Percentiles rank a stretch among this genome's conserved stretches.
phyloP scores from a whole-genome alignment of 92 coral and sea anemone species.

The Zoanthus solanderi region DNA sequence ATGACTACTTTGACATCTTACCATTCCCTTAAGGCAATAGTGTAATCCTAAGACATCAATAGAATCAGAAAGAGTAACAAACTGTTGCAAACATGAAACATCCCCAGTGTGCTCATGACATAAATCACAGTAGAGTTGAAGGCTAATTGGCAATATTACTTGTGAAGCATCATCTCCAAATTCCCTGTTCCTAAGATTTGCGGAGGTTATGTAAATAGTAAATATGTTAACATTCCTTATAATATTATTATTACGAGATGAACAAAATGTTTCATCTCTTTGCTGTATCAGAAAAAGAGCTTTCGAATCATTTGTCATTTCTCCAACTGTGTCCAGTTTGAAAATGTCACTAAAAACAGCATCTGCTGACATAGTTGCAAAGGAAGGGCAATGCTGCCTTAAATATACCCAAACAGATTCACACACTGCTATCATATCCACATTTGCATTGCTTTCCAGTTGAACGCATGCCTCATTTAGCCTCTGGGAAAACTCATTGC shows the following conservation, averaged over 20 bases:
- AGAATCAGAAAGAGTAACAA: constrained; percentile 7
- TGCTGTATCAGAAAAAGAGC: constrained; percentile 5
- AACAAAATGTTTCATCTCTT: constrained; percentile 6
- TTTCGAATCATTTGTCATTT: constrained; percentile 5
- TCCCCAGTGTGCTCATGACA: not conserved
- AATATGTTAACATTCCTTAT: constrained; percentile 8
- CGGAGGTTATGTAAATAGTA: constrained; percentile 1
- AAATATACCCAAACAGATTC: constrained; percentile 10
- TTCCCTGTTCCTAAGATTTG: constrained; percentile 6
- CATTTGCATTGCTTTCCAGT: constrained; percentile 9
- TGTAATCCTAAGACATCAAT: not conserved
- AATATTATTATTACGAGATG: constrained; percentile 1
- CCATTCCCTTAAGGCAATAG: constrained; percentile 8
- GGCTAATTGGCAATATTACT: constrained; percentile 9
- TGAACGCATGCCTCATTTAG: constrained; percentile 3
- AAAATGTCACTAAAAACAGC: constrained; percentile 10
- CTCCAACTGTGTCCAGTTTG: constrained; percentile 7
- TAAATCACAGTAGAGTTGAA: constrained; percentile 4
- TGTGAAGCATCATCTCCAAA: not conserved
- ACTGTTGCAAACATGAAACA: constrained; percentile 2
- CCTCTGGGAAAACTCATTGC: constrained; percentile 7
- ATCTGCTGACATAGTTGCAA: constrained; percentile 9
- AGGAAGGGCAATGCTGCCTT: constrained; percentile 12
- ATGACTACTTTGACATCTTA: constrained; percentile 1
- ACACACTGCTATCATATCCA: constrained; percentile 10